phyloP scores from a whole-genome alignment of 1,140 invertebrate species.

The Drosophila littoralis region DNA sequence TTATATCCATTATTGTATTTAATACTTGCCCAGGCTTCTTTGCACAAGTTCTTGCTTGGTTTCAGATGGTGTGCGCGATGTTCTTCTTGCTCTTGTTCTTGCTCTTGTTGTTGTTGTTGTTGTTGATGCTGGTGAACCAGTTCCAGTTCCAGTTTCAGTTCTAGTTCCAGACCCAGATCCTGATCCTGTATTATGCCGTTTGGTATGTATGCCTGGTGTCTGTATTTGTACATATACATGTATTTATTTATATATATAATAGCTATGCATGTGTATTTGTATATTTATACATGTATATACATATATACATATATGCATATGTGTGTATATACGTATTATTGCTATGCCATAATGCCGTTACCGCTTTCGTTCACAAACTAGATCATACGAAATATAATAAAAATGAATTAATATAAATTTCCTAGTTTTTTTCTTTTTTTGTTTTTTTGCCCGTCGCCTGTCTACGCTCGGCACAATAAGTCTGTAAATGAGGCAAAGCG shows the following conservation, averaged over 20 bases:
- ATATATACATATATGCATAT: neutral
- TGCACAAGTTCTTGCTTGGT: neutral
- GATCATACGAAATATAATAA: conserved; percentile 1
- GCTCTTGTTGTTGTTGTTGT: neutral
- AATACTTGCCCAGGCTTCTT: neutral
- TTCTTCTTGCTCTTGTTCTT: neutral
- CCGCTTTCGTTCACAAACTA: neutral
- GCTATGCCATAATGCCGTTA: neutral
- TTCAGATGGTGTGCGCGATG: neutral
- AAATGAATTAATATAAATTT: neutral
- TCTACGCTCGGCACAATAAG: neutral
- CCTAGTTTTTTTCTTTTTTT: neutral
- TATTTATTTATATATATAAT: neutral
- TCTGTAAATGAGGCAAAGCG: conserved; percentile 7
- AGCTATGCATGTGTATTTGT: neutral
- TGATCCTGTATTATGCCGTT: neutral
- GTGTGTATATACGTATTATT: neutral
- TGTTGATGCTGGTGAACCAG: neutral
- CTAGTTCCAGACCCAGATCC: neutral
- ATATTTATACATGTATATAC: neutral
- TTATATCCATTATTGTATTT: conserved; percentile 76
- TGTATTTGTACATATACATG: neutral
- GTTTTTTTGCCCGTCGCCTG: neutral
- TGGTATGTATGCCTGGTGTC: neutral
- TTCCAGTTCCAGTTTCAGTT: neutral